These are phyloP conservation scores for Choristoneura fumiferana DNA, from an alignment of 1,140 invertebrate species.

Conservation along the genomic window DNA sequence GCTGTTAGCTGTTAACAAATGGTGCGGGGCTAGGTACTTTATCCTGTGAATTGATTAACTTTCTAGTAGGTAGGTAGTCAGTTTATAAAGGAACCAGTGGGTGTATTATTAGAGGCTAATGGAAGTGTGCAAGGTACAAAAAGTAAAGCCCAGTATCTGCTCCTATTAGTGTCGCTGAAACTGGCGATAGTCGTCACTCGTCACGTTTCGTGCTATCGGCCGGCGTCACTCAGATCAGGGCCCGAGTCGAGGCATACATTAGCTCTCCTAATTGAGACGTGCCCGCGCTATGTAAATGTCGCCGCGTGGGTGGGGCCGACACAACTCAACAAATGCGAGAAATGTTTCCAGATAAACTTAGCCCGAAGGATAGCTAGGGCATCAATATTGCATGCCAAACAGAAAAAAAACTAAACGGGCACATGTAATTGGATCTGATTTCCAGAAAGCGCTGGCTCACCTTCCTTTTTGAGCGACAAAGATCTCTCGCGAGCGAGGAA, in stretches of 20 bases:
- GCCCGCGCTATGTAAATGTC: constrained; percentile 74
- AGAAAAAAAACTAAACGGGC: constrained; percentile 75
- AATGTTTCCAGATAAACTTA: constrained; percentile 44
- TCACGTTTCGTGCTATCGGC: constrained; percentile 73
- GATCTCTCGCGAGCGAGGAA: constrained; percentile 73
- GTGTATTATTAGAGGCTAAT: constrained; percentile 30
- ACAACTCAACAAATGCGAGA: constrained; percentile 54
- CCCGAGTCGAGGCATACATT: constrained; percentile 76
- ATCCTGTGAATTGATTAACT: too few relatives aligned
- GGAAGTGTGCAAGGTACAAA: constrained; percentile 45
- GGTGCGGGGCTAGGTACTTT: too few relatives aligned
- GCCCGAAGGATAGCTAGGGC: constrained; percentile 47
- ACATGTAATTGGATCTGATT: constrained; percentile 78
- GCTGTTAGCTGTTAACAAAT: too few relatives aligned
- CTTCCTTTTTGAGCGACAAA: constrained; percentile 77
- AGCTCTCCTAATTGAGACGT: constrained; percentile 78
- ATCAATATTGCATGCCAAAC: constrained; percentile 66
- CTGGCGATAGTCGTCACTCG: constrained; percentile 72
- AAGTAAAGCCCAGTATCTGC: constrained; percentile 50
- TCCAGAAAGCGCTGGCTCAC: constrained; percentile 75
- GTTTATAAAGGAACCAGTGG: constrained; percentile 7
- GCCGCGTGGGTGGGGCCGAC: constrained; percentile 69
- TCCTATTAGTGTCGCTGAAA: constrained; percentile 73
- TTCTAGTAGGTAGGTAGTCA: constrained; percentile 14
- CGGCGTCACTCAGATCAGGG: constrained; percentile 69